Evolutionary conservation across 1,140 invertebrate species (phyloP), one percentile per base, ranked within the genome.

Genomic region (Ostrea denselamellosa): DNA sequence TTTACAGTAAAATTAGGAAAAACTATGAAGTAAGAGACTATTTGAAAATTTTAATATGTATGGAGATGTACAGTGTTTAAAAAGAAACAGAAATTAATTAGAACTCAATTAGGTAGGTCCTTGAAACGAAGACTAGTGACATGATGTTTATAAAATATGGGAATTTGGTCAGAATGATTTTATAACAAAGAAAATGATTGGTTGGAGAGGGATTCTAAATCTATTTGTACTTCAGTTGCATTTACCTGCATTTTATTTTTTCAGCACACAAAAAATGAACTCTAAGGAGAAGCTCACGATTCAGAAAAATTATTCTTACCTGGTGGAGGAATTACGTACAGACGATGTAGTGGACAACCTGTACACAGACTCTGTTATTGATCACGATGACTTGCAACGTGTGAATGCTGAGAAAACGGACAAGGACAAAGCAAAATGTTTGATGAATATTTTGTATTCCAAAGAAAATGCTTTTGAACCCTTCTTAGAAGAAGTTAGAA

Each of bases 361-460:
- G 25, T 77, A 10, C 25, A 77, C 68, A 34, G 25, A 77, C 2
- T 28, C 25, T 34, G 25, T 77, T 10, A 77, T 77, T 34, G 68
- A 77, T 28, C 68, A 77, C 28, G 68, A 77, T 77, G 68, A 77
- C 68, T 34, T 77, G 68, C 68, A 77, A 8, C 22, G 68, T 12
- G 25, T 77, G 7, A 10, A 22, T 28, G 22, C 68, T 28, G 68
- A 77, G 28, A 25, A 28, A 77, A 77, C 68, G 28, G 68, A 77
- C 68, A 77, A 17, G 28, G 68, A 77, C 68, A 77, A 77, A 34
- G 68, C 25, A 10, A 77, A 34, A 34, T 77, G 68, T 34, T 77
- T 77, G 68, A 44, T 77, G 28, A 77, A 34, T 10, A 77, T 77
- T 28, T 77, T 77, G 12, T 28, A 28, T 34, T 28, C 68, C 22